Base-by-base conservation (phyloP, 2,888 invertebrate species). In the Nyleta sp. region DNA sequence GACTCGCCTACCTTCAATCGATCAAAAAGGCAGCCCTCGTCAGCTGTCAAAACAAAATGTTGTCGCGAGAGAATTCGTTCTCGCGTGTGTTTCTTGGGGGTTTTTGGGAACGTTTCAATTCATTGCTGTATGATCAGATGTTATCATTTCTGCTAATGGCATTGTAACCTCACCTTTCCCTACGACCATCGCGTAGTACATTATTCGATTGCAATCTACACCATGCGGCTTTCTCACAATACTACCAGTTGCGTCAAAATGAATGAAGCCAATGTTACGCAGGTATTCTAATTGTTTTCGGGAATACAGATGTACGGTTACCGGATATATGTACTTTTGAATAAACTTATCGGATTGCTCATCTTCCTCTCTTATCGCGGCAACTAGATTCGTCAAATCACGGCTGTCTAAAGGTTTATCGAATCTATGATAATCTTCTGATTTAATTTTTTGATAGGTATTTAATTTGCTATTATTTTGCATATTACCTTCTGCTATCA, bases 401-500 rank as follows among this genome's bases (percentile, higher is more conserved):
- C 17, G 50, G 15, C 48, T 48, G 13, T 48, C 7, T 6, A 48
- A 3, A 7, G 5, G 6, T 11, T 24, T 15, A 17, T 50, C 17
- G 31, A 13, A 17, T 31, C 31, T 50, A 2, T 17, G 5, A 15
- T 50, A 50, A 31, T 50, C 28, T 50, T 50, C 50, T 2, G 50
- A 50, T 31, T 31, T 31, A 28, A 8, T 13, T 31, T 50, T 28
- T 10, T 50, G 48, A 8, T 48, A 48, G 2, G 24, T 48, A 5
- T 24, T 11, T 13, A 48, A 48, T 8, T 13, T 48, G 22, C 24
- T 22, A 3, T 24, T 13, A 8, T 22, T n/a, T 48, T 48, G 31
- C 50, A 50, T 31, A 15, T 48, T 48, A n/a, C 48, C 48, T n/a
- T 22, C 48, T 13, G 48, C 48, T n/a, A 24, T 20, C 22, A 48